Evolutionary conservation across 2,888 invertebrate species (phyloP).

Genomic region (Fragum whitleyi): DNA sequence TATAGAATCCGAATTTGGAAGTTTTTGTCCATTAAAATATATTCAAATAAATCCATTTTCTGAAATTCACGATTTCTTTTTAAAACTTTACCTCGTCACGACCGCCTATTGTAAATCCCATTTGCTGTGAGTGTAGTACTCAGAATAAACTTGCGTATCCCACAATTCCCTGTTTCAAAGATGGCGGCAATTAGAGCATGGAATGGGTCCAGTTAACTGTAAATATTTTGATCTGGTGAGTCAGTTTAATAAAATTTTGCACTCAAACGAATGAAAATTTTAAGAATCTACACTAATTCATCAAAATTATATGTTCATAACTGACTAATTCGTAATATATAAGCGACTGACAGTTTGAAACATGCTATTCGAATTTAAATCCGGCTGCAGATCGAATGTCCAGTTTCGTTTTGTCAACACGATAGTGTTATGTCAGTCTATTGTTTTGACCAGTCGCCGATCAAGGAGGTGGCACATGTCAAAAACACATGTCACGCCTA

Average conservation of each 20-base stretch:
- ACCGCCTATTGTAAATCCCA: background rate
- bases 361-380: conserved; percentile 9
- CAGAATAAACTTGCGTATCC: conserved; percentile 44
- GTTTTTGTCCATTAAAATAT: no score
- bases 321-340: conserved; percentile 18
- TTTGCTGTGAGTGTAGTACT: no score
- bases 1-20: no score
- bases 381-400: conserved; percentile 23
- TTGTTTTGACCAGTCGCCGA: conserved; percentile 69
- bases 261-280: conserved; percentile 40
- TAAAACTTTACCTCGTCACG: background rate
- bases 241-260: conserved; percentile 45
- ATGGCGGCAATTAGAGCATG: conserved; percentile 69
- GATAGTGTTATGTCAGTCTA: conserved; percentile 54
- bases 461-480: conserved; percentile 66
- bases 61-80: background rate
- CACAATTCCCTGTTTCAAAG: conserved; percentile 65
- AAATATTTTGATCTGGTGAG: conserved; percentile 50
- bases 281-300: conserved; percentile 42
- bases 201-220: conserved; percentile 40
- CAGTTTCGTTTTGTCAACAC: conserved; percentile 50
- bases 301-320: conserved; percentile 18
- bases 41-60: background rate
- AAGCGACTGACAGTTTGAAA: conserved; percentile 21
- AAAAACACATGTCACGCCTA: conserved; percentile 67